These are phyloP conservation scores for Lasius fuliginosus DNA, from an alignment of 2,888 invertebrate genomes.

Conservation along the genomic window DNA sequence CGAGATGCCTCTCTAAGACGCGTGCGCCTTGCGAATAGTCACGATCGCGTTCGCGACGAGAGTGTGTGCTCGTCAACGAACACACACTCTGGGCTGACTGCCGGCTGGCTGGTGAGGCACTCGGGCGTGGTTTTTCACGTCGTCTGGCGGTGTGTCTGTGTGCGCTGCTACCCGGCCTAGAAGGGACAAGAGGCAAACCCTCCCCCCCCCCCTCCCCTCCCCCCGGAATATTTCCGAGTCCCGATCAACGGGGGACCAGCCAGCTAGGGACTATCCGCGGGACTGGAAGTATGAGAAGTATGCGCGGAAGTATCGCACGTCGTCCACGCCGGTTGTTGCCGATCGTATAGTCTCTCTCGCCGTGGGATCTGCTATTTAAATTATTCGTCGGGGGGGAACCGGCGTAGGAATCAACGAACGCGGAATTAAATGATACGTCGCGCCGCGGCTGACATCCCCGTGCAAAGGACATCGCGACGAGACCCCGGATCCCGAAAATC, in stretches of 20 bases:
- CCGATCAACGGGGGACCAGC: conserved; percentile 10
- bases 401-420: conserved; percentile 24
- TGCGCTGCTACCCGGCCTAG: conserved; percentile 16
- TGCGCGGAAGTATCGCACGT: conserved; percentile 26
- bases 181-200: not conserved
- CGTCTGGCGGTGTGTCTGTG: conserved; percentile 34
- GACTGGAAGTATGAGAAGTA: conserved; percentile 42
- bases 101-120: conserved; percentile 63
- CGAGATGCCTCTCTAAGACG: conserved; percentile 66
- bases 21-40: conserved; percentile 76
- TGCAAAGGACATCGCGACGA: conserved; percentile 65
- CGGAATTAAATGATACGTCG: conserved; percentile 74
- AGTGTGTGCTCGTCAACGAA: conserved; percentile 62
- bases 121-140: conserved; percentile 81
- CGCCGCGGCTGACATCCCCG: conserved; percentile 72
- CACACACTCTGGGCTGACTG: conserved; percentile 25
- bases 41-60: conserved; percentile 74
- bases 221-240: not conserved
- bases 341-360: conserved; percentile 16
- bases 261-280: conserved; percentile 23
- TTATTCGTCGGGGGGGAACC: not conserved
- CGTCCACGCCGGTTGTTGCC: conserved; percentile 34
- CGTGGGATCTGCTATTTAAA: not conserved
- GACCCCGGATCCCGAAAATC: conserved; percentile 21
- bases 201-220: no score